These are phyloP conservation scores for Adoxophyes honmai DNA, from an alignment of 1,140 invertebrate genomes.

Conservation along the genomic window DNA sequence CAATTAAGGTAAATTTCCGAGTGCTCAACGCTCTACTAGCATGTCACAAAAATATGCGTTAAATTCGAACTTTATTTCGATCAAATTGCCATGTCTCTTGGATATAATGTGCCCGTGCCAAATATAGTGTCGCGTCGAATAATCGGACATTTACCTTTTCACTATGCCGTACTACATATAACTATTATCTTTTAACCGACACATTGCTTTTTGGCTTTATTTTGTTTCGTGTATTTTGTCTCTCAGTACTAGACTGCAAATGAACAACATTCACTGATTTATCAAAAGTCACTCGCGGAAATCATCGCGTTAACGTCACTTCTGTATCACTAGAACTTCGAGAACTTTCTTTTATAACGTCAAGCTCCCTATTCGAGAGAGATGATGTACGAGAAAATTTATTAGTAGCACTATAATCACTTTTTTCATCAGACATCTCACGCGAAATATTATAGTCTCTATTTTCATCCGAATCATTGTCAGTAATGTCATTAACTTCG, in stretches of 20 bases:
- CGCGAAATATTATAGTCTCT: constrained; percentile 51
- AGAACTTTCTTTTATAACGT: constrained; percentile 75
- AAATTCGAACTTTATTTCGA: no score
- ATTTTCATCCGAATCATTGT: constrained; percentile 59
- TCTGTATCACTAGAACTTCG: constrained; percentile 75
- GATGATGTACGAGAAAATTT: constrained; percentile 72
- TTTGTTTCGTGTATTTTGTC: constrained; percentile 17
- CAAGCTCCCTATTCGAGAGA: constrained; percentile 70
- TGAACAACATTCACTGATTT: constrained; percentile 58
- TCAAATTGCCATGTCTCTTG: no score
- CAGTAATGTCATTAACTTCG: constrained; percentile 57
- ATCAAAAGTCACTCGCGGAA: constrained; percentile 63
- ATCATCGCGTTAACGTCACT: constrained; percentile 74
- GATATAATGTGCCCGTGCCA: no score
- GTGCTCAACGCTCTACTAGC: no score
- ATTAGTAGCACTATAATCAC: constrained; percentile 53
- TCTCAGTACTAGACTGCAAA: constrained; percentile 43
- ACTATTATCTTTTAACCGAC: constrained; percentile 22
- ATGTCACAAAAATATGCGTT: no score
- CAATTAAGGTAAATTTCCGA: no score
- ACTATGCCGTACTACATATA: constrained; percentile 29
- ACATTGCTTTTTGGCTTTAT: constrained; percentile 30
- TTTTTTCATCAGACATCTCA: constrained; percentile 65
- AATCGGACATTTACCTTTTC: no score
- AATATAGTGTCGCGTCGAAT: no score